Base-by-base conservation (phyloP, 2,888 invertebrate species). In the Pocota personata region DNA sequence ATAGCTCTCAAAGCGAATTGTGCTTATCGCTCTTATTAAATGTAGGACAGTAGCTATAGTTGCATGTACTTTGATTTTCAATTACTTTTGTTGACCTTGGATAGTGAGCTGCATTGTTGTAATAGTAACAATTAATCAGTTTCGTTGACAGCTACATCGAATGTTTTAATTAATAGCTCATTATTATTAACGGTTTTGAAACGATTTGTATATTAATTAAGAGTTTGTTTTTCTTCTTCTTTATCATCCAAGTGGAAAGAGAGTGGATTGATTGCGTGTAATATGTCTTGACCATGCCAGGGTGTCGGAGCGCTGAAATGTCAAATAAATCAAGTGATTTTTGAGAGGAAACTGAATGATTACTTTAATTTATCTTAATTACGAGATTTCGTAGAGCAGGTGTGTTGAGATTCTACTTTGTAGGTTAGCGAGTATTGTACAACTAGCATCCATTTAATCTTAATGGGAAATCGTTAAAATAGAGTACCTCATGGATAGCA, bases 61-160 rank as follows among this genome's bases (percentile, higher is more conserved):
- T 43, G 19, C 14, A n/a, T 37, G 19, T 52, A 7, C 10, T 21
- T 37, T 3, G 37, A 37, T 72, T 72, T 64, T 83, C 71, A 76
- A 82, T 76, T 52, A 66, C 66, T 43, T 72, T 46, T 67, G 72
- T 46, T 67, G 72, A 78, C 82, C 82, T 72, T 83, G 78, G 14
- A 3, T 21, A 21, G 30, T 21, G 40, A 19, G 50, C n/a, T 72
- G 78, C 66, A 83, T 83, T 83, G 82, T 83, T 67, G 55, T 27
- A 75, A 66, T 30, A 5, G 35, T 30, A 27, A 72, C 66, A 48
- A 78, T 78, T 83, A 66, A 83, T 83, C 82, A 78, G 37, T 60
- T 72, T 19, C 5, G 82, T 66, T 82, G 78, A 72, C 82, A 72
- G 78, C 35, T 82, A 35, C 1, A 66, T 30, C 35, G 35, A 64